Base-by-base conservation (phyloP, 2,797 vertebrate species). In the Phoxinus dragarum region DNA sequence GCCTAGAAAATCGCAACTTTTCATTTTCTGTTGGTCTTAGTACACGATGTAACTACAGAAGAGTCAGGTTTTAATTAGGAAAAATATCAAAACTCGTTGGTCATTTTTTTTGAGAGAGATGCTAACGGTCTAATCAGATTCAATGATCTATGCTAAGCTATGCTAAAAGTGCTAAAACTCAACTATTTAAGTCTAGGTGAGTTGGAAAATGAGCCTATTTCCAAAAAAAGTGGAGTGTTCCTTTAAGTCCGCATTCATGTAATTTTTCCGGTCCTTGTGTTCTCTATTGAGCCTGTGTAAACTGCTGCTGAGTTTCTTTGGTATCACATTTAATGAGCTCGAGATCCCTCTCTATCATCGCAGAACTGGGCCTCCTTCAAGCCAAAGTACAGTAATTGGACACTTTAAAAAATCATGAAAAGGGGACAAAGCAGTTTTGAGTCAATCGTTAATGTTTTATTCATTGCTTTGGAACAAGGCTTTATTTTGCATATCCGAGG, bases 401-500 rank as follows among this genome's bases (percentile, higher is more conserved):
- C 68, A 38, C 42, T 85, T 84, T 61, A 61, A 72, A 85, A 77
- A 44, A 80, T 72, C 74, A 78, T 73, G 68, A 80, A 80, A 85
- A 40, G 38, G 27, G 54, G 21, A 85, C 66, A 80, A 84, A 78
- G 66, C 72, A 21, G 64, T 76, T 82, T 36, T 73, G 49, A 73
- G 84, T 9, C 36, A 27, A 40, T 80, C 23, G 31, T 72, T 80
- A 44, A 85, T 88, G 87, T 91, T 89, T 88, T 71, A 36, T 86
- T 86, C 91, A 92, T 91, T 91, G 92, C 56, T 36, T 91, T 68
- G 59, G 27, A 61, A 72, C 40, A 74, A 78, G 80, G 38, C 88
- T 93, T 93, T 87, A 90, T 72, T 94, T 89, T 91, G 90, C 92
- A 91, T 87, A 68, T 88, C 59, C 52, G 34, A 67, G 21, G 67